These are phyloP conservation scores for Gonioctena quinquepunctata DNA, from an alignment of 1,140 invertebrate genomes.

Conservation along the genomic window DNA sequence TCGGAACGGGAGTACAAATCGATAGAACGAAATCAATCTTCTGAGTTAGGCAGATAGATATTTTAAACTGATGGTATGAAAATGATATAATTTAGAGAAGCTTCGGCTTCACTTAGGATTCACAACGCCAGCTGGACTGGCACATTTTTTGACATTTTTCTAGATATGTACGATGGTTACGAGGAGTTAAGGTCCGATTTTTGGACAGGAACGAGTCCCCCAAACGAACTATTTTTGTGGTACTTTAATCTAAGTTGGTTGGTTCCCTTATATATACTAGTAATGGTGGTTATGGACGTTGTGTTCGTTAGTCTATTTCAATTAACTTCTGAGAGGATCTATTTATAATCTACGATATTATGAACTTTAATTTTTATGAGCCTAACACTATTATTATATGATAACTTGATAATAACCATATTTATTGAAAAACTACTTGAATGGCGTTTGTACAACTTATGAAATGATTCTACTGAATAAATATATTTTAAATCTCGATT, in stretches of 20 bases:
- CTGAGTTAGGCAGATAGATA: not conserved
- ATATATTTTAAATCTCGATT: not conserved
- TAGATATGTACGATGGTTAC: slow-evolving; percentile 2
- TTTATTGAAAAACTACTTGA: no score
- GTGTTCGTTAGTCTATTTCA: not conserved
- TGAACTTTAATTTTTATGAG: not conserved
- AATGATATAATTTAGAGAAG: not conserved
- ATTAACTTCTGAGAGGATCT: not conserved
- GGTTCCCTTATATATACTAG: not conserved
- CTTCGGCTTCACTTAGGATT: not conserved
- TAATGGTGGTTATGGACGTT: not conserved
- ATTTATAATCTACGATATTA: not conserved
- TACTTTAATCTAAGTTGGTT: not conserved
- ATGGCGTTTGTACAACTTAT: not conserved
- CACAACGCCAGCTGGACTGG: not conserved
- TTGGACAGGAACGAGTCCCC: not conserved
- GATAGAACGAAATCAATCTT: not conserved
- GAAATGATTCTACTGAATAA: not conserved
- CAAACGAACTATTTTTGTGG: not conserved
- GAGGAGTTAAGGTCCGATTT: not conserved
- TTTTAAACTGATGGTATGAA: not conserved
- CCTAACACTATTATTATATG: not conserved
- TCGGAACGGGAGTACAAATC: not conserved
- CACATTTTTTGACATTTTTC: not conserved
- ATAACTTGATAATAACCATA: no score